A percentile compares a stretch with the other conserved stretches of the same genome.
Conservation (phyloP, 2,113 vertebrate species). For the Ifrita kowaldi region DNA sequence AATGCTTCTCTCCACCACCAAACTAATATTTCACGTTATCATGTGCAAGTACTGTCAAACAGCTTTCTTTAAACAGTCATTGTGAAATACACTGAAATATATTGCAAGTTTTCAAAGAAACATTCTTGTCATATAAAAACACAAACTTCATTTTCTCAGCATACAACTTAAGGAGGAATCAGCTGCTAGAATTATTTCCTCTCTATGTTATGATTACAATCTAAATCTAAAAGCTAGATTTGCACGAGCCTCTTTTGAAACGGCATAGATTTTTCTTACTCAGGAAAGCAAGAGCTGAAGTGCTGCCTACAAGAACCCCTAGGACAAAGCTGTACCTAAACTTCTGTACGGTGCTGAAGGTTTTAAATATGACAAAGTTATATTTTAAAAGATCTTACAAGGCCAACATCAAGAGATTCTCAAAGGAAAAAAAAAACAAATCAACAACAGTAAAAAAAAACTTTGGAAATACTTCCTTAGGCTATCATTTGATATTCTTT, state of each 20-base stretch:
- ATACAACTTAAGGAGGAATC: not conserved
- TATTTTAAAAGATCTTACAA: not conserved
- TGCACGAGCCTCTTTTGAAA: not conserved
- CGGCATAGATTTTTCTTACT: not conserved
- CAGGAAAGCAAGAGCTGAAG: not conserved
- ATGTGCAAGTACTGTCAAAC: not conserved
- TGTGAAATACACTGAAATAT: not conserved
- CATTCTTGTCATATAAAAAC: not conserved
- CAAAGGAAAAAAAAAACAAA: not conserved
- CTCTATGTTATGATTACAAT: not conserved
- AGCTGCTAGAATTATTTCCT: not conserved
- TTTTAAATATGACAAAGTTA: not conserved
- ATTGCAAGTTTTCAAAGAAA: not conserved
- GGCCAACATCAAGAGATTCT: not conserved
- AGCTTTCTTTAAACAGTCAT: not conserved
- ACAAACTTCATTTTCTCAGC: not conserved
- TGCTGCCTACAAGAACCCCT: not conserved
- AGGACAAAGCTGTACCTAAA: not conserved
- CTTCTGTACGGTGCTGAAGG: not conserved
- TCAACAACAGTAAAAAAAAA: not conserved
- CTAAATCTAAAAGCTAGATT: not conserved
- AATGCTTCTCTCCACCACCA: not conserved
- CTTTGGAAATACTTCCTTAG: not conserved
- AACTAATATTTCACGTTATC: not conserved
- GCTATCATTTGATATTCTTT: not conserved